Conservation (phyloP, 2,113 vertebrate species). For the Antechinus stuartii region DNA sequence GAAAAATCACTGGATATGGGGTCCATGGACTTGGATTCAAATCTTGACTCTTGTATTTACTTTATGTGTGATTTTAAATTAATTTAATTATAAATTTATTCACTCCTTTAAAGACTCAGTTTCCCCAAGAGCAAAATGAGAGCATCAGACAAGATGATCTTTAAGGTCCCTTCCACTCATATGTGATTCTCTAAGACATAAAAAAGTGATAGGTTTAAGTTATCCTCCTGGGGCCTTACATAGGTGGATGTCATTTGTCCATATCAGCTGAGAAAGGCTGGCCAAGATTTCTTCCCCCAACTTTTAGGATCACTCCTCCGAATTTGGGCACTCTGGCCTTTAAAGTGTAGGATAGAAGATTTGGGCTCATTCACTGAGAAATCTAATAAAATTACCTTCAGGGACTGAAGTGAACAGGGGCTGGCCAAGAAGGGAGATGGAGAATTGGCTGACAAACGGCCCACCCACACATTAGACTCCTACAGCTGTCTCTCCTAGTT, state of each 20-base stretch:
- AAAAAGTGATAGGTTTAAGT: not conserved
- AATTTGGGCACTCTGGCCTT: not conserved
- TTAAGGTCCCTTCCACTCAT: not conserved
- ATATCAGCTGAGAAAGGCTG: not conserved
- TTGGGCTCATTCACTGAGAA: not conserved
- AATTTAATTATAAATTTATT: not conserved
- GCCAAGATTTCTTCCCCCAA: not conserved
- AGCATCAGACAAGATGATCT: not conserved
- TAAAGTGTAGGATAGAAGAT: not conserved
- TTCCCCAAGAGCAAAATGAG: not conserved
- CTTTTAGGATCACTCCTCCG: not conserved
- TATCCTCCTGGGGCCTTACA: not conserved
- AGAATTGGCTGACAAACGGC: not conserved
- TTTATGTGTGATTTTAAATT: not conserved
- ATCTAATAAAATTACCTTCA: not conserved
- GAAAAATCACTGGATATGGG: not conserved
- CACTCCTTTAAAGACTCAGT: not conserved
- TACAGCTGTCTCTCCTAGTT: accelerated
- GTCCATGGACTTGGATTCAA: not conserved
- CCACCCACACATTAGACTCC: not conserved
- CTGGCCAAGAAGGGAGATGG: accelerated
- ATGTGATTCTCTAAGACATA: not conserved
- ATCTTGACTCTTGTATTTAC: not conserved
- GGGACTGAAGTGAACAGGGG: accelerated
- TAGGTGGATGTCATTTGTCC: not conserved